Evolutionary conservation across 2,797 vertebrate species (phyloP).

Genomic region (Liasis olivaceus): DNA sequence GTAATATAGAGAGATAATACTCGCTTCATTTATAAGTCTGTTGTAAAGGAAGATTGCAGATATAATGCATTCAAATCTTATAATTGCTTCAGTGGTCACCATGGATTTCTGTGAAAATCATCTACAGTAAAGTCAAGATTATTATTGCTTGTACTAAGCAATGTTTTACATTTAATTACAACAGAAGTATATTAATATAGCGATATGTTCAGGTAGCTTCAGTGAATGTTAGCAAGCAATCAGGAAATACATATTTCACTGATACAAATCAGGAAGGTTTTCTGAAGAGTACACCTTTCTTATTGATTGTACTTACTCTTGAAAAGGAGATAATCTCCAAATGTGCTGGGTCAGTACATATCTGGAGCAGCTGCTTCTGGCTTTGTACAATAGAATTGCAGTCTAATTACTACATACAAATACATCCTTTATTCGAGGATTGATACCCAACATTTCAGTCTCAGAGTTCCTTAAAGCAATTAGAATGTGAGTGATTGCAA

Average conservation of each 20-base stretch:
- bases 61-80: neutral
- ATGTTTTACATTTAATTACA: neutral
- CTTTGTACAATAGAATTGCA: neutral
- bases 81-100: constrained; percentile 8
- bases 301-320: neutral
- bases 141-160: neutral
- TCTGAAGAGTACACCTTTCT: neutral
- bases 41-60: neutral
- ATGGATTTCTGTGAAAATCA: neutral
- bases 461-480: neutral
- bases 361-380: neutral
- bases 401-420: neutral
- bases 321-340: neutral
- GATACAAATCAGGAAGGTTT: neutral
- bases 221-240: neutral
- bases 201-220: neutral
- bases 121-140: neutral
- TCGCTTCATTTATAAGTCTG: neutral
- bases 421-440: neutral
- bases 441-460: neutral
- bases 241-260: neutral
- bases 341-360: neutral
- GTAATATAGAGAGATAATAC: neutral
- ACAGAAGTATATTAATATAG: neutral
- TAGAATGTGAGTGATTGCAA: neutral